These are phyloP conservation scores for Reticulitermes lucifugus DNA, from an alignment of 2,888 invertebrate genomes.

Conservation along the genomic window DNA sequence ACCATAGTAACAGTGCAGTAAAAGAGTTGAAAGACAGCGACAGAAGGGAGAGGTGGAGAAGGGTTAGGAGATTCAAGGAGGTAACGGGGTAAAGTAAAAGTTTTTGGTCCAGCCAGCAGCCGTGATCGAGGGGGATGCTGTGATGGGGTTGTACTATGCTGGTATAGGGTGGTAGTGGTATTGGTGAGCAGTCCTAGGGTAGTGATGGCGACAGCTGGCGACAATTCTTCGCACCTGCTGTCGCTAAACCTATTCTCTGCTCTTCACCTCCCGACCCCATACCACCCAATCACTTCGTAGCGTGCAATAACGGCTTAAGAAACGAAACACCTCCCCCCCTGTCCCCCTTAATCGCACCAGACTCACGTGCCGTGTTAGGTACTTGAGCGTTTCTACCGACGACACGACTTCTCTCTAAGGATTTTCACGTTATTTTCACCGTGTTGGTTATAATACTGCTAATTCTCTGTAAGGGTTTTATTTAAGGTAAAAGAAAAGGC, in stretches of 20 bases:
- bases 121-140: conserved; percentile 16
- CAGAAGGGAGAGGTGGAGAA: neutral
- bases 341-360: no score
- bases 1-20: conserved; percentile 13
- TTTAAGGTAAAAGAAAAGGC: no score
- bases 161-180: conserved; percentile 29
- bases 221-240: conserved; percentile 58
- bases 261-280: conserved; percentile 22
- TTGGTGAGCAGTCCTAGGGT: conserved; percentile 44
- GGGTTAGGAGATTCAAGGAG: neutral
- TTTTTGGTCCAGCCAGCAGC: conserved; percentile 42
- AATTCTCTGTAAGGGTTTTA: no score
- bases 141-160: neutral
- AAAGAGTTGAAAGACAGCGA: conserved; percentile 3
- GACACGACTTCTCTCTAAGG: no score
- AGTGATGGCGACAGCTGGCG: conserved; percentile 56
- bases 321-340: neutral
- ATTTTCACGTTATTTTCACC: no score
- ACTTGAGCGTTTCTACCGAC: no score
- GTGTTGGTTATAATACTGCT: no score
- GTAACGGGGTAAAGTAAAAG: conserved; percentile 26
- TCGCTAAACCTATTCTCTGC: conserved; percentile 34
- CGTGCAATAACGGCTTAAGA: conserved; percentile 22
- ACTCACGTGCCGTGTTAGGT: no score
- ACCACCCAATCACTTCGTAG: neutral